A percentile compares a stretch with the other conserved stretches of the same genome.
Conservation (phyloP, 2,888 invertebrate genomes). For the Alitta virens region DNA sequence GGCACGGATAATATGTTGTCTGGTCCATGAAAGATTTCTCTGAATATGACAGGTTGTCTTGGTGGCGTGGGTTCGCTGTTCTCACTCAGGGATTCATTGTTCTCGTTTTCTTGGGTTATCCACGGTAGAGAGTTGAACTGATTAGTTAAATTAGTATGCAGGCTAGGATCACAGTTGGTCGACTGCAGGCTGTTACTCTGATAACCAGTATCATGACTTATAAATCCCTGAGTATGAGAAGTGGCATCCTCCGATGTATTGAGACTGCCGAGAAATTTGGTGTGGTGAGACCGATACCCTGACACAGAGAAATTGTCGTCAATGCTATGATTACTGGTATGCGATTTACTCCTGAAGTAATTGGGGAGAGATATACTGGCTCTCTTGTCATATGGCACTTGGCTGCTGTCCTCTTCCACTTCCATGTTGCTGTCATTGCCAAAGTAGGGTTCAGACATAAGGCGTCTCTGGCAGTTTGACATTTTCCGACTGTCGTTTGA, state of each 20-base stretch:
- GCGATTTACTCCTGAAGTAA: background rate
- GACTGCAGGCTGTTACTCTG: conserved; percentile 47
- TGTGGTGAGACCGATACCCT: too few relatives aligned
- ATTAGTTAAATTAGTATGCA: conserved; percentile 13
- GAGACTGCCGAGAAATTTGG: too few relatives aligned
- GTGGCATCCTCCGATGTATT: background rate
- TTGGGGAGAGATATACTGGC: background rate
- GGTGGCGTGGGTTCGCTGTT: background rate
- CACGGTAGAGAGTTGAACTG: conserved; percentile 3
- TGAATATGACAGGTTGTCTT: background rate
- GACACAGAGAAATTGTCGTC: too few relatives aligned
- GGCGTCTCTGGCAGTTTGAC: too few relatives aligned
- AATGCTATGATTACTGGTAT: too few relatives aligned
- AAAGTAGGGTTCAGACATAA: too few relatives aligned
- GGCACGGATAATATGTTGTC: background rate
- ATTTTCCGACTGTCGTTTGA: too few relatives aligned
- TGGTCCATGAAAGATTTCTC: background rate
- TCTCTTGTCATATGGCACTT: background rate
- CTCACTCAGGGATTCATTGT: background rate
- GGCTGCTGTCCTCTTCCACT: conserved; percentile 1
- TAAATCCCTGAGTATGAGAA: background rate
- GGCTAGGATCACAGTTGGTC: conserved; percentile 32
- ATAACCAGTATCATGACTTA: conserved; percentile 48
- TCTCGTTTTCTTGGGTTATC: background rate
- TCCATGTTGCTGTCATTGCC: conserved; percentile 4